A percentile compares a stretch with the other conserved stretches of the same genome.
Evolutionary conservation across 2,113 vertebrate genomes (phyloP).

Genomic region (Sarotherodon lohbergeri): DNA sequence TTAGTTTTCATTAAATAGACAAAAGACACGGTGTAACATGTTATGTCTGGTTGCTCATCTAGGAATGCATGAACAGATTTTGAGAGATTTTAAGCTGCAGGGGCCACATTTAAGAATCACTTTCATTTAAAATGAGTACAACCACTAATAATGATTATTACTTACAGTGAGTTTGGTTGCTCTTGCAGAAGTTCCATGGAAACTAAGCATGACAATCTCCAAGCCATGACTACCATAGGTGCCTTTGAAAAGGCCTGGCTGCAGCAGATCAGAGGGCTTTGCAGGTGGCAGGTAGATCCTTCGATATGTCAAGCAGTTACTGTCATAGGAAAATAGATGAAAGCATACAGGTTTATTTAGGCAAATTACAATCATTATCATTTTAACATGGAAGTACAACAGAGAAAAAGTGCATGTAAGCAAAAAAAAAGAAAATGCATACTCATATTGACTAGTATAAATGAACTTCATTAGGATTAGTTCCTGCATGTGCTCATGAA

Average conservation of each 20-base stretch:
- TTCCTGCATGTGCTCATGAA: slow-evolving; percentile 98
- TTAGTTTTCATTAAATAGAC: background rate
- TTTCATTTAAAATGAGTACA: background rate
- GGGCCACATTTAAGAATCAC: background rate
- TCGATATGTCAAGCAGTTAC: slow-evolving; percentile 97
- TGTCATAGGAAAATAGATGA: slow-evolving; percentile 44
- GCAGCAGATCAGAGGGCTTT: slow-evolving; percentile 81
- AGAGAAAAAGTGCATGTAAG: background rate
- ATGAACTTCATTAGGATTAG: slow-evolving; percentile 99
- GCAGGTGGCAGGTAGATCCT: slow-evolving; percentile 92
- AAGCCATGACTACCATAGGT: slow-evolving; percentile 96
- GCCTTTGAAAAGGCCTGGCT: slow-evolving; percentile 94
- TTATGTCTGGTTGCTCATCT: background rate
- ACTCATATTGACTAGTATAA: slow-evolving; percentile 99
- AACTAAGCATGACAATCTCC: slow-evolving; percentile 97
- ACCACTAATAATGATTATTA: background rate
- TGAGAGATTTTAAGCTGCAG: background rate
- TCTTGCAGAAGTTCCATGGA: slow-evolving; percentile 80
- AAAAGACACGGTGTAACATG: background rate
- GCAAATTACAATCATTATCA: background rate
- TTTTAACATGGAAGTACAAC: background rate
- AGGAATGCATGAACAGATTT: background rate
- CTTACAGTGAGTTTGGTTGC: slow-evolving; percentile 96
- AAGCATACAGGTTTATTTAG: background rate
- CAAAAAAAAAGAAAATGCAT: slow-evolving; percentile 36